These are phyloP conservation scores for Enchytraeus crypticus DNA, from an alignment of 2,888 invertebrate species.

Conservation along the genomic window DNA sequence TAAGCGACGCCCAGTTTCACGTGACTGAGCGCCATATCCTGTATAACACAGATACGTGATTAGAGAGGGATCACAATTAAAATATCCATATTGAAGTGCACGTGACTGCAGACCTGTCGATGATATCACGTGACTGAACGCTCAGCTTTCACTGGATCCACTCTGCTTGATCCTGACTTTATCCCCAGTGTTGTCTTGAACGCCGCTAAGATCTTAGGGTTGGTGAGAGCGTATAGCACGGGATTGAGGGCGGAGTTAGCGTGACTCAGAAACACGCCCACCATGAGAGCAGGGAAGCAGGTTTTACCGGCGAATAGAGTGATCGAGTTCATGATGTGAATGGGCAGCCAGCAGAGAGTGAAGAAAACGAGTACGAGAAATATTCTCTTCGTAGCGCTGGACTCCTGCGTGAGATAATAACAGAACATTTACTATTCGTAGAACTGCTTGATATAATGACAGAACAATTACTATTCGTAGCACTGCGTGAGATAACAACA, in stretches of 20 bases:
- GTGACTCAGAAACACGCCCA: constrained; percentile 41
- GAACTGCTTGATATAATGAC: no score
- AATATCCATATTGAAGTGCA: no score
- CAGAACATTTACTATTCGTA: no score
- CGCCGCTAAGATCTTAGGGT: constrained; percentile 36
- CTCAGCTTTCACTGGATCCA: no score
- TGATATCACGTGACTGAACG: no score
- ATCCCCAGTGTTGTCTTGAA: constrained; percentile 26
- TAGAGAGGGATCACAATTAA: no score
- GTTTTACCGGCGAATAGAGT: constrained; percentile 18
- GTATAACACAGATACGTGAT: no score
- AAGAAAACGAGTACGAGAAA: constrained; percentile 40
- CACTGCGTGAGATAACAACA: no score
- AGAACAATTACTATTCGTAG: not conserved
- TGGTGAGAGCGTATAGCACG: constrained; percentile 42
- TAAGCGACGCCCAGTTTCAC: no score
- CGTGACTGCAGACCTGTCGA: no score
- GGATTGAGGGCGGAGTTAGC: constrained; percentile 45
- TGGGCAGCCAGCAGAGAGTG: constrained; percentile 42
- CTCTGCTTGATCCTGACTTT: not conserved
- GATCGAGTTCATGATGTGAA: constrained; percentile 40
- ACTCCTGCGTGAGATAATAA: constrained; percentile 1
- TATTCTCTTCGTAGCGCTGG: constrained; percentile 40
- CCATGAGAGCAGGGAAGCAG: constrained; percentile 6
- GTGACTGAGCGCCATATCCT: no score